phyloP scores from a whole-genome alignment of 2,888 invertebrate genomes.

The Axea sp. region DNA sequence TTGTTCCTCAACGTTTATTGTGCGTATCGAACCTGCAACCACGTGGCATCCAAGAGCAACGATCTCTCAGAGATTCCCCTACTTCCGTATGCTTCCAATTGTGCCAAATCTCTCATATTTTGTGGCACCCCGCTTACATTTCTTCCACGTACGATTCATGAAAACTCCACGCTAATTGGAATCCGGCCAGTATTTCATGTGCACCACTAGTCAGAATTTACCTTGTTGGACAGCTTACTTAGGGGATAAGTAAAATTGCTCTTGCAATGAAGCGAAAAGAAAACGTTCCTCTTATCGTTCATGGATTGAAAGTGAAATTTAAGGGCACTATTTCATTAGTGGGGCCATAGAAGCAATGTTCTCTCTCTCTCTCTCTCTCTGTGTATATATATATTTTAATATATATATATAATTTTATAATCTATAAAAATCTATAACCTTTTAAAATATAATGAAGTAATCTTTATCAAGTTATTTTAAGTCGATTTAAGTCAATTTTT shows the following conservation, averaged over 20 bases:
- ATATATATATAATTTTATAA: too few relatives aligned
- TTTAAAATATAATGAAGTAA: too few relatives aligned
- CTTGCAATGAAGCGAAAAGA: too few relatives aligned
- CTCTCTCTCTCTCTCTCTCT: too few relatives aligned
- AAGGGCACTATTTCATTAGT: too few relatives aligned
- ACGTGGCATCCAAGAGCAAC: constrained; percentile 48
- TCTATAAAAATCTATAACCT: too few relatives aligned
- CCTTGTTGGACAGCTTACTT: constrained; percentile 30
- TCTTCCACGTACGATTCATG: constrained; percentile 41
- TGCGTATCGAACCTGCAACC: constrained; percentile 10
- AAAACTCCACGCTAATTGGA: constrained; percentile 35
- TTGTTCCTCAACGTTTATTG: constrained; percentile 41
- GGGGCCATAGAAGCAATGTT: too few relatives aligned
- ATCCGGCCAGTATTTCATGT: constrained; percentile 28
- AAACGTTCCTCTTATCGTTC: too few relatives aligned
- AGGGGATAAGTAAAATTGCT: constrained; percentile 14
- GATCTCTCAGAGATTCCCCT: constrained; percentile 31
- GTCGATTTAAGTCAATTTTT: too few relatives aligned
- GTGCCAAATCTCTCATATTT: constrained; percentile 47
- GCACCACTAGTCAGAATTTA: constrained; percentile 1
- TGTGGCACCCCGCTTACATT: constrained; percentile 11
- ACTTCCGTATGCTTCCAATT: constrained; percentile 7
- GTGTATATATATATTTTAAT: too few relatives aligned
- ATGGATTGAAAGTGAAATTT: too few relatives aligned
- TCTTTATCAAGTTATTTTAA: too few relatives aligned